phyloP scores from a whole-genome alignment of 37 sponge, comb jelly and placozoan species.

The Spongilla lacustris region DNA sequence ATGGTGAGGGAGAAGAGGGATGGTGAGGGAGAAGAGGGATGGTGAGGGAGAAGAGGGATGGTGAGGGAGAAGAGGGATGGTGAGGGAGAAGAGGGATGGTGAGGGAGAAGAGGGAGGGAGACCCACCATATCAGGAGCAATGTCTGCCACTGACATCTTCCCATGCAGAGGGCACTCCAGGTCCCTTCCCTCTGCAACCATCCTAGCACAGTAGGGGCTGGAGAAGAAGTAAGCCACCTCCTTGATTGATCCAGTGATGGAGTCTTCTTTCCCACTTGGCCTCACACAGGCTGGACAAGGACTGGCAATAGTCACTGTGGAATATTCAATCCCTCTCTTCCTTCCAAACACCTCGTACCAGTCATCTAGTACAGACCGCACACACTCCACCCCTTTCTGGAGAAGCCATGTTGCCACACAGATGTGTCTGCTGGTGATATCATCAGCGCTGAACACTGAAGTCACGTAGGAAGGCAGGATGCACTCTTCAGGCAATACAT shows the following conservation, averaged over 20 bases:
- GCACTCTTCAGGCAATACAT: constrained; percentile 38
- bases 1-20: neutral
- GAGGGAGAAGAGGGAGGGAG: neutral
- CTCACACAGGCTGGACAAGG: constrained; percentile 44
- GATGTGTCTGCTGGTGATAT: no score
- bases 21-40: neutral
- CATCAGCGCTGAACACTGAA: no score
- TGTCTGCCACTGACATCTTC: constrained; percentile 18
- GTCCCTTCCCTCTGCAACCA: neutral
- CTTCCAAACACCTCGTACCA: constrained; percentile 85
- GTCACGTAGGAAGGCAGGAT: no score
- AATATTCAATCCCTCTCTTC: constrained; percentile 27
- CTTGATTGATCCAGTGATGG: neutral
- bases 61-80: neutral
- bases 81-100: neutral
- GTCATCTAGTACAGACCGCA: constrained; percentile 83
- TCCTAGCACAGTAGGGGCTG: constrained; percentile 24
- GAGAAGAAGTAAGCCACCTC: constrained; percentile 73
- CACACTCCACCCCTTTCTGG: constrained; percentile 47
- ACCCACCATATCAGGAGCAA: constrained; percentile 83
- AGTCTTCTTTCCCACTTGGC: no score
- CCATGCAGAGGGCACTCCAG: constrained; percentile 66
- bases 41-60: constrained; percentile 1
- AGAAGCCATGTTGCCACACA: constrained; percentile 81
- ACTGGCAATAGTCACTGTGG: constrained; percentile 15